Evolutionary conservation across 2,113 vertebrate species (phyloP), one percentile per base, ranked within the genome.

Genomic region (Paralichthys olivaceus): DNA sequence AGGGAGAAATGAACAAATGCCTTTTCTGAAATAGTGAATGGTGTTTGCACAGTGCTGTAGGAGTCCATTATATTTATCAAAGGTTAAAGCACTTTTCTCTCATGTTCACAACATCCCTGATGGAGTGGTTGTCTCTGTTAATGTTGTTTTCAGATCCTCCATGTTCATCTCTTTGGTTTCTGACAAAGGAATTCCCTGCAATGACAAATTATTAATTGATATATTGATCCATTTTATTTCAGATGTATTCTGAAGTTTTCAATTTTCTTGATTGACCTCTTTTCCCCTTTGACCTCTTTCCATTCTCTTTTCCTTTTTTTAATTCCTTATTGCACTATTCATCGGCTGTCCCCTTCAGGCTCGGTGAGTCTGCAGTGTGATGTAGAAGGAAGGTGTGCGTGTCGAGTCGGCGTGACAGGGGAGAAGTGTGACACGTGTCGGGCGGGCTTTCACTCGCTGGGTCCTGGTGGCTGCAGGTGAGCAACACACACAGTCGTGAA

Each of bases 391-490:
- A 84, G 85, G 84, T 99, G 97, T 47, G 0, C 43, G 55, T 99
- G 97, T 90, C 95, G 94, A 77, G 87, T 69, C 40, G 94, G 93
- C 0, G 96, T 98, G 86, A 95, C 91, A 0, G 96, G 97, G 73
- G 93, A 93, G 90, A 98, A 96, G 89, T 99, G 97, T 4, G 96
- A 98, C 88, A 94, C 86, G 53, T 99, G 97, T 91, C 93, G 66
- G 83, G 84, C 94, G 0, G 96, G 96, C 0, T 97, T 96, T 87
- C 97, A 98, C 87, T 96, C 97, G 3, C 95, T 98, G n/a, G 94
- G 94, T 0, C 95, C 94, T 32, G 94, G 94, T 0, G 97, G 97
- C 85, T 98, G 97, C 96, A 96, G 97, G 97, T 98, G 91, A 95
- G 89, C 65, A 47, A 61, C 34, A 14, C 22, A 22, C 22, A 14